Evolutionary conservation across 2,888 invertebrate genomes (phyloP), one percentile per base, ranked within the genome.

Genomic region (Cabera pusaria): DNA sequence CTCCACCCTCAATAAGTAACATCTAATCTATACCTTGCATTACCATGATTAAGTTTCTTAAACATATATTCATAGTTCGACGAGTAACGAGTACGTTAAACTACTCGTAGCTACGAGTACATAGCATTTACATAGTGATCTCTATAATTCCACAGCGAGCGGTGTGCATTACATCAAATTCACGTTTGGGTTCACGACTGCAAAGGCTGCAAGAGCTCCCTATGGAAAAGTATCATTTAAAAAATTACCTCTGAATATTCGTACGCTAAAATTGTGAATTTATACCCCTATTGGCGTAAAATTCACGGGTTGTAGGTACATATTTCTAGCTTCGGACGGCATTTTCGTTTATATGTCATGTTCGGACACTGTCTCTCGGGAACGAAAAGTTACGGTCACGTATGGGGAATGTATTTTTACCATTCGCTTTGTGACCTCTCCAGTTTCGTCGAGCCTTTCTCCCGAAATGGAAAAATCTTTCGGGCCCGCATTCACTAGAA

Each of bases 381-480:
- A 58, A 60, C 47, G 42, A 41, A 59, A 68, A 74, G 70, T 72
- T 74, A 72, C 72, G 68, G 68, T 72, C 75, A 72, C 72, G 68
- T 70, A 67, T 72, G 53, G 61, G 57, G 62, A 68, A 73, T 75
- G 67, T 78, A 73, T 77, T 79, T 81, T 78, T 72, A 71, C 72
- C 72, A 68, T 79, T 74, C 71, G 66, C 66, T 65, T 65, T 72
- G 71, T 67, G 70, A 75, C 72, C 73, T 67, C 67, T 60, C 56
- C 48, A 60, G 61, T 61, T 64, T 70, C n/a, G n/a, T 60, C 55
- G 64, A 64, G 64, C 69, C 75, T 71, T 74, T 77, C 63, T 71
- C 67, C 62, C 64, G 57, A 73, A 82, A 82, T 78, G 79, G 69
- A 75, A 78, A 78, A 77, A 75, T 72, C 72, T 77, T 74, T 75